Evolutionary conservation across 1,140 invertebrate species (phyloP), one percentile per base, ranked within the genome.

Genomic region (Diorhabda sublineata): DNA sequence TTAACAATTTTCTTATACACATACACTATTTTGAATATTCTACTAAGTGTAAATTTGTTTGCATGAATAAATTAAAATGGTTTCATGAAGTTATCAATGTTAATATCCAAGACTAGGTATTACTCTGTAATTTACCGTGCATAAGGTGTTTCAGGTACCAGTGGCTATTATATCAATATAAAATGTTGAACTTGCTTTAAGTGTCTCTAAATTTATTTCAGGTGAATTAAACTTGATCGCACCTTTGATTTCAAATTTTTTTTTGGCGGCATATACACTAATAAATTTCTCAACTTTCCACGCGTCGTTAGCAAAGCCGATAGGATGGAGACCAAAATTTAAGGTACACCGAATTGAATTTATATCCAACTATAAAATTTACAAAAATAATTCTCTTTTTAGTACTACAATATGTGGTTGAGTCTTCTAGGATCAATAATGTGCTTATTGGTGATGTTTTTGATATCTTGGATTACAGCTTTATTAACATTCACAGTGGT

Each of bases 231-330:
- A 99, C 81, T 83, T 90, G 47, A 98, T 99, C 72, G 97, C 97
- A 45, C 96, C 96, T 4, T 84, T 99, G 64, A 98, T 99, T 71
- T 98, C 96, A 41, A 99, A 99, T 80, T 98, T 99, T 83, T 99
- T 98, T 83, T 84, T 99, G 75, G 96, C 96, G 72, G 95, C 96
- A 4, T 99, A 98, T 79, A 95, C 94, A 69, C 87, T 99, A 42
- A 96, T 99, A 71, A 99, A 98, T 84, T 98, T 97, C 81, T 94
- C 94, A 64, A 98, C 95, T 61, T 98, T 98, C 82, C 96, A 98
- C 84, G 96, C 96, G 42, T 95, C 94, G 61, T 82, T 93, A 69
- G 92, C 91, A 4, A 92, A 91, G 76, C 92, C 92, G 0, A 88
- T 94, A 56, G 93, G 93, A 11, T 95, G 93, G 93, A 86, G 93